Conservation (phyloP, 2,113 vertebrate genomes). For the Ovibos moschatus region DNA sequence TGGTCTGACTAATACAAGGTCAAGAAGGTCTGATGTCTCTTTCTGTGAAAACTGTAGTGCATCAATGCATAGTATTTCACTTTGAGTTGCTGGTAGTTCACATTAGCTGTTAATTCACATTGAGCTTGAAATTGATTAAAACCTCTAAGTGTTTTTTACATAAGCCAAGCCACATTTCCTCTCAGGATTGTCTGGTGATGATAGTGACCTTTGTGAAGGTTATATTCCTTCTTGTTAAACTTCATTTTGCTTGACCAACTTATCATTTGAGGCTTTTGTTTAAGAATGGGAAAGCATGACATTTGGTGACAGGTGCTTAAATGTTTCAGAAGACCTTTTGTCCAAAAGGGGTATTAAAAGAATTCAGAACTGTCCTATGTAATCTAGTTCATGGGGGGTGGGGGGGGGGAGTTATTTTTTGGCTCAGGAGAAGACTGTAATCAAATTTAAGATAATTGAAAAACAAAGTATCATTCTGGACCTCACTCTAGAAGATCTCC, state of each 20-base stretch:
- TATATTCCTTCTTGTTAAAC: not conserved
- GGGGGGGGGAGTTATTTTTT: not conserved
- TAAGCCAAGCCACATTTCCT: not conserved
- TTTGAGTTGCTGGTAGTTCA: not conserved
- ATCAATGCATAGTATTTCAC: accelerated
- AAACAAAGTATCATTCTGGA: not conserved
- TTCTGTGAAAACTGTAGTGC: not conserved
- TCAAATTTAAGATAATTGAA: not conserved
- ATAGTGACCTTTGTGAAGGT: not conserved
- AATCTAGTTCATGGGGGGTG: not conserved
- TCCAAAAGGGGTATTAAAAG: not conserved
- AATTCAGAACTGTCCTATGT: not conserved
- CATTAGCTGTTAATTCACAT: not conserved
- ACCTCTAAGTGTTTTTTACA: not conserved
- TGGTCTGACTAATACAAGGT: not conserved
- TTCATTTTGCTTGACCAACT: not conserved
- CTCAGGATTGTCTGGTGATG: not conserved
- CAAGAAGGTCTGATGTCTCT: not conserved
- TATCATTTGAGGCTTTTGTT: not conserved
- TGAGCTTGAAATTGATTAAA: not conserved
- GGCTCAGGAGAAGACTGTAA: not conserved
- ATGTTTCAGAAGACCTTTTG: not conserved
- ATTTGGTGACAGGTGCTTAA: not conserved
- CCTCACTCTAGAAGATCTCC: not conserved
- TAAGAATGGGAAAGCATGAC: not conserved